Base-by-base conservation (phyloP, 2,797 vertebrate species). In the Hirundo rustica region DNA sequence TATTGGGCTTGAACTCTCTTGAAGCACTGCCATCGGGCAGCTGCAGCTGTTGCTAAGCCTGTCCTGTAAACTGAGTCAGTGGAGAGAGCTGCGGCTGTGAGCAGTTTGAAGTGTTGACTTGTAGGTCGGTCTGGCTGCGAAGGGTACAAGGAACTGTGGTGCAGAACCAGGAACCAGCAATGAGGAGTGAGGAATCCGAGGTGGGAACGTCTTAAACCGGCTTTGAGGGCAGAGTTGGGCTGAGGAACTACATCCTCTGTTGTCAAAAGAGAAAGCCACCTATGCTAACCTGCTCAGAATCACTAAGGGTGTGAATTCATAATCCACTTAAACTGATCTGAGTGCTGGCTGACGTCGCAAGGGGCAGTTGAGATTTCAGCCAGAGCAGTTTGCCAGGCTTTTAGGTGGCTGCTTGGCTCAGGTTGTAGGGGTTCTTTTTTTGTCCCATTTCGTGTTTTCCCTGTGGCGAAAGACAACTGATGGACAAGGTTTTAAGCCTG, bases 1-100 rank as follows among this genome's bases (percentile, higher is more conserved):
- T 82, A 91, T 78, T 89, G 65, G 61, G 89, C 81, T 92, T 74
- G 57, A 91, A 32, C 34, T 85, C 62, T 83, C 45, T 89, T 73
- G 87, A 95, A 83, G 87, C 38, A 2, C 14, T 94, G 88, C 92
- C 78, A 44, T 85, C 29, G 30, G 81, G 80, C 64, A 50, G 29
- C 81, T 83, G 78, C 95, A 95, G 93, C 95, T 96, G 93, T 96
- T 83, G 38, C 78, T 77, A 60, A 77, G 78, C 65, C 45, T 71
- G 74, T 83, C 47, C 65, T 89, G 85, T 89, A 93, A 93, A 80
- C 72, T 80, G 89, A 93, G 93, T 93, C 75, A 85, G 45, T 27
- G 42, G 51, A 62, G 74, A 88, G 71, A 64, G 26, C 10, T 91
- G 81, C 34, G 38, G 60, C 71, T 30, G 44, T 70, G 71, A 40